Percentiles rank a stretch among this genome's conserved stretches.
Conservation (phyloP, 2,113 vertebrate species). For the Eclectus roratus region DNA sequence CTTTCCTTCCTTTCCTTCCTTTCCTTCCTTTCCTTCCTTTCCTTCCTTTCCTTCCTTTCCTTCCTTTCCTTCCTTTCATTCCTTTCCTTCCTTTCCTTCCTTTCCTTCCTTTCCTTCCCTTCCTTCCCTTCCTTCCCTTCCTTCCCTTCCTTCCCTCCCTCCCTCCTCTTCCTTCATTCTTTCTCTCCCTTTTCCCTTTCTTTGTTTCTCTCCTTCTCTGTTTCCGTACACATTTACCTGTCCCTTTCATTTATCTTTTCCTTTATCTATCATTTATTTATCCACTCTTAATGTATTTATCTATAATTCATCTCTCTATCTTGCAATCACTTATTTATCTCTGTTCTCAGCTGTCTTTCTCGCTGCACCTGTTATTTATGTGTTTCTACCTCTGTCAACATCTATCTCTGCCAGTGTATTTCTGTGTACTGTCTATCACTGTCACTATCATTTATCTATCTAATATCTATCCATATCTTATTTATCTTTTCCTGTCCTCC, state of each 20-base stretch:
- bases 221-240: neutral
- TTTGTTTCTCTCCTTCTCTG: neutral
- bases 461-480: conserved; percentile 58
- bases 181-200: neutral
- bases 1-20: rapidly evolving
- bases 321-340: conserved; percentile 39
- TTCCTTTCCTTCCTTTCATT: no score
- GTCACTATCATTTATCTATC: conserved; percentile 48
- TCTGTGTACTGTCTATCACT: conserved; percentile 46
- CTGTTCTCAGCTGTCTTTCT: conserved; percentile 23
- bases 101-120: no score
- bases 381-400: conserved; percentile 9
- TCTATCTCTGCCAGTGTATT: conserved; percentile 40
- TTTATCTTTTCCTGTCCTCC: conserved; percentile 34
- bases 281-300: conserved; percentile 22
- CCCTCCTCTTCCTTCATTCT: neutral
- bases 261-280: conserved; percentile 34
- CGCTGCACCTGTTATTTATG: conserved; percentile 35
- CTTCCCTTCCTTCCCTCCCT: rapidly evolving
- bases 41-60: no score
- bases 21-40: rapidly evolving
- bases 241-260: neutral
- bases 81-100: neutral
- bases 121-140: rapidly evolving
- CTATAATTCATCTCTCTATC: conserved; percentile 31